These are phyloP conservation scores for Oligia latruncula DNA, from an alignment of 2,888 invertebrate genomes.

Conservation along the genomic window DNA sequence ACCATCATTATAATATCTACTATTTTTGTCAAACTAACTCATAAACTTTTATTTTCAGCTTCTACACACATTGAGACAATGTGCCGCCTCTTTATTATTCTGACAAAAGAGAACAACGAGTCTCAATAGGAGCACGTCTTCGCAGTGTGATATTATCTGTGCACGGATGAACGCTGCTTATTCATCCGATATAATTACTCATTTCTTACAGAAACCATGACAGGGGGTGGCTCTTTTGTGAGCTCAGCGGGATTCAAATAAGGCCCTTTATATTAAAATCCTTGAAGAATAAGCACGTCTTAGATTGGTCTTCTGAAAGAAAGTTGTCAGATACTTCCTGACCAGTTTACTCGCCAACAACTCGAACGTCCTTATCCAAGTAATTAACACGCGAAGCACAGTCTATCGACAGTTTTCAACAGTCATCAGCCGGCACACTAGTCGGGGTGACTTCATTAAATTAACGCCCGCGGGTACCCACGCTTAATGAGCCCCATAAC, in stretches of 20 bases:
- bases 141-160: slow-evolving; percentile 39
- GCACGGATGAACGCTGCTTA: slow-evolving; percentile 51
- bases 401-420: slow-evolving; percentile 59
- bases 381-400: slow-evolving; percentile 43
- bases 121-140: slow-evolving; percentile 30
- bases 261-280: neutral
- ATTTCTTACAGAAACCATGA: slow-evolving; percentile 48
- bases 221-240: slow-evolving; percentile 37
- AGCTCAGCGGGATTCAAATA: slow-evolving; percentile 25
- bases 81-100: slow-evolving; percentile 6
- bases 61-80: slow-evolving; percentile 10
- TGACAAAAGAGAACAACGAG: slow-evolving; percentile 12
- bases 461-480: slow-evolving; percentile 56
- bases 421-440: slow-evolving; percentile 50
- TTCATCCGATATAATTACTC: slow-evolving; percentile 52
- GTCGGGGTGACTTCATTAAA: slow-evolving; percentile 62
- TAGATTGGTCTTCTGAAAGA: slow-evolving; percentile 8
- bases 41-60: neutral
- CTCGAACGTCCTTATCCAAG: slow-evolving; percentile 26
- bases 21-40: neutral
- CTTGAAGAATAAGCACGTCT: neutral
- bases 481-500: slow-evolving; percentile 59
- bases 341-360: slow-evolving; percentile 32
- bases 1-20: neutral
- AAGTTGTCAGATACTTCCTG: slow-evolving; percentile 13